Conservation (phyloP, 23 tunicate species). For the Halocynthia aurantium region DNA sequence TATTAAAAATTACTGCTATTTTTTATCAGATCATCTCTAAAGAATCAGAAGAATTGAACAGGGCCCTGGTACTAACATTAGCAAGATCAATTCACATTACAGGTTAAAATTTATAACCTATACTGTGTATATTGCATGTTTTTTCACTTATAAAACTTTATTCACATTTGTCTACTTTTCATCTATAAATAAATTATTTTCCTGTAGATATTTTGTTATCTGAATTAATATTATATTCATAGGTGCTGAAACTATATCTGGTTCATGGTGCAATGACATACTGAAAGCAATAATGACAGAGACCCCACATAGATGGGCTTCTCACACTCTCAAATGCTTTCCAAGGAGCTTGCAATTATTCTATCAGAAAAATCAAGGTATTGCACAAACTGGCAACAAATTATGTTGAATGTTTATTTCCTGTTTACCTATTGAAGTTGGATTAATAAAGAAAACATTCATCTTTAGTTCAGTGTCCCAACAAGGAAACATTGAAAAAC, state of each 20-base stretch:
- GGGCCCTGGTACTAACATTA: constrained; percentile 72
- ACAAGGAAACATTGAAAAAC: constrained; percentile 46
- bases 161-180: neutral
- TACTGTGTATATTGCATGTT: too few species aligned
- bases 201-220: neutral
- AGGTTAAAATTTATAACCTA: constrained; percentile 8
- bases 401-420: too few species aligned
- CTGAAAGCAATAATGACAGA: constrained; percentile 73
- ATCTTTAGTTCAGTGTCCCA: constrained; percentile 31
- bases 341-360: constrained; percentile 68
- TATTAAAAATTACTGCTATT: too few species aligned
- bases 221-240: neutral
- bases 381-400: neutral
- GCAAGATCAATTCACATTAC: constrained; percentile 84
- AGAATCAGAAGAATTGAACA: constrained; percentile 77
- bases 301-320: constrained; percentile 92
- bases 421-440: too few species aligned
- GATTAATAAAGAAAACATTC: too few species aligned
- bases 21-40: constrained; percentile 52
- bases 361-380: constrained; percentile 2
- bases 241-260: constrained; percentile 84
- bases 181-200: neutral
- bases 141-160: neutral
- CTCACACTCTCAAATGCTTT: constrained; percentile 65
- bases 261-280: constrained; percentile 79